A percentile compares a stretch with the other conserved stretches of the same genome.
phyloP scores from a whole-genome alignment of 1,140 invertebrate genomes.

The Ectropis grisescens region DNA sequence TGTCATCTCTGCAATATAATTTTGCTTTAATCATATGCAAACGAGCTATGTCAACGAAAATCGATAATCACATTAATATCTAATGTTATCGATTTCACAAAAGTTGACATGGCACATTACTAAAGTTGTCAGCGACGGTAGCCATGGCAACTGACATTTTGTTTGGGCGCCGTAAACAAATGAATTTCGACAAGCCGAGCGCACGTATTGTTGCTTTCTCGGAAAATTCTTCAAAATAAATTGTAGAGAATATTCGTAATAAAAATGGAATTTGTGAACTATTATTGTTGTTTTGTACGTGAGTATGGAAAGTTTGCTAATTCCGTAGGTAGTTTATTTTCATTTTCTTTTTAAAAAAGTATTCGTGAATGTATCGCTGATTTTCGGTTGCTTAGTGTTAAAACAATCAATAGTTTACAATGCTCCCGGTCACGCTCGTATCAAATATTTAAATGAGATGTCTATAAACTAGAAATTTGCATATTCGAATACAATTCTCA shows the following conservation, averaged over 20 bases:
- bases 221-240: too few species aligned
- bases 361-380: conserved; percentile 16
- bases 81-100: too few species aligned
- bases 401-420: conserved; percentile 42
- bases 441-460: conserved; percentile 37
- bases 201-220: too few species aligned
- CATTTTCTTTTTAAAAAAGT: conserved; percentile 2
- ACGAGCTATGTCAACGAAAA: too few species aligned
- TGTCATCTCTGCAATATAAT: too few species aligned
- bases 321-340: conserved; percentile 6
- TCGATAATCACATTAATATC: not conserved
- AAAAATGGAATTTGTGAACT: conserved; percentile 18
- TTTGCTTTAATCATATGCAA: too few species aligned
- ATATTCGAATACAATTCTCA: conserved; percentile 30
- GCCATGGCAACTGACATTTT: conserved; percentile 35
- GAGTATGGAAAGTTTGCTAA: conserved; percentile 9
- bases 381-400: conserved; percentile 37
- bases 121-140: conserved; percentile 38
- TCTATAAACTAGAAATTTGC: conserved; percentile 27
- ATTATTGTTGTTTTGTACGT: conserved; percentile 19
- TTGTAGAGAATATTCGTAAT: conserved; percentile 9
- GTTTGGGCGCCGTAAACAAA: conserved; percentile 59
- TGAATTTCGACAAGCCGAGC: conserved; percentile 34
- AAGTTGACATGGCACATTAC: conserved; percentile 14
- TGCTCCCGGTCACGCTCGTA: conserved; percentile 29